These are phyloP conservation scores for Daktulosphaira vitifoliae DNA, from an alignment of 1,140 invertebrate genomes.

Conservation along the genomic window DNA sequence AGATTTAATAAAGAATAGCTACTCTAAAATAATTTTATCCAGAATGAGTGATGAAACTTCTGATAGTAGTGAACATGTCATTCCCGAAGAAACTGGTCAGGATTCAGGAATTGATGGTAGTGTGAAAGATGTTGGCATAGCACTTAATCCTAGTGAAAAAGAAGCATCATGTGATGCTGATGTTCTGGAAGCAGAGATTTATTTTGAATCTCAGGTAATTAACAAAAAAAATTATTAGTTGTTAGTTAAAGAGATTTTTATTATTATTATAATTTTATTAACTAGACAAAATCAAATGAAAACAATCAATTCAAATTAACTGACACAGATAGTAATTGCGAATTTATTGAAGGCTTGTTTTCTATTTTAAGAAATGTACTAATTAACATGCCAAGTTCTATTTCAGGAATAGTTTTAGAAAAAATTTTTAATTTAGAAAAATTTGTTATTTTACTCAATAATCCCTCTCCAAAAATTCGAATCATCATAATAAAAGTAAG, in stretches of 20 bases:
- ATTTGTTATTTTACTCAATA: conserved; percentile 12
- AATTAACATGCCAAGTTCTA: conserved; percentile 19
- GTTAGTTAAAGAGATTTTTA: too few relatives aligned
- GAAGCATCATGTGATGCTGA: neutral
- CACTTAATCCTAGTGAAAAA: neutral
- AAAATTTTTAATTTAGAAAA: conserved; percentile 23
- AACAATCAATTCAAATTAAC: conserved; percentile 17
- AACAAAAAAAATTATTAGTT: neutral
- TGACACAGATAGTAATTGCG: neutral
- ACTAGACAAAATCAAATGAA: conserved; percentile 12
- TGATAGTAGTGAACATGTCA: conserved; percentile 26
- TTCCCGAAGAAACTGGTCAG: conserved; percentile 25
- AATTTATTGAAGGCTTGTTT: conserved; percentile 20
- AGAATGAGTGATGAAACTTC: conserved; percentile 14
- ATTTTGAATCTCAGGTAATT: conserved; percentile 11
- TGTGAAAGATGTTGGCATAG: conserved; percentile 2
- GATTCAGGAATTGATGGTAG: conserved; percentile 27
- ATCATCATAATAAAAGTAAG: conserved; percentile 23
- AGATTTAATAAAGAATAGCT: conserved; percentile 7
- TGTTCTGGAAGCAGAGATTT: conserved; percentile 21
- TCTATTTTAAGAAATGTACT: conserved; percentile 22
- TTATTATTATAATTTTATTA: too few relatives aligned
- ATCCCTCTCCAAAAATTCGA: conserved; percentile 5
- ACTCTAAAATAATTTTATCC: conserved; percentile 9
- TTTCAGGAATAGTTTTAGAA: conserved; percentile 3